phyloP scores from a whole-genome alignment of 2,113 vertebrate genomes.

The Onychostoma macrolepis region DNA sequence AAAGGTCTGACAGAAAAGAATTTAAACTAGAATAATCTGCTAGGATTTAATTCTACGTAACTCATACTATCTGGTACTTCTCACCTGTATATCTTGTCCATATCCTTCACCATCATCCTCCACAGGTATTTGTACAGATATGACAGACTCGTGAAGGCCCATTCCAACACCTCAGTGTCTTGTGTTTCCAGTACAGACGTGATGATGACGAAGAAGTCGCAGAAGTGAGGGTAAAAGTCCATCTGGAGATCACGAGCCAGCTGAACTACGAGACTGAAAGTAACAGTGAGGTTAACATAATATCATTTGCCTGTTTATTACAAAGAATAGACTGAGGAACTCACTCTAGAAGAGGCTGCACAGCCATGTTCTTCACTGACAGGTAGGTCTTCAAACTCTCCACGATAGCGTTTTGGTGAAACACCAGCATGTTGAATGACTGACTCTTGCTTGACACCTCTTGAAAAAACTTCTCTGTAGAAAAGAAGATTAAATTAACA shows the following conservation, averaged over 20 bases:
- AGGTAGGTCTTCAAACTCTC: conserved; percentile 90
- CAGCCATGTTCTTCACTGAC: conserved; percentile 82
- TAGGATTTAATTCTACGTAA: neutral
- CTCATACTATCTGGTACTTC: neutral
- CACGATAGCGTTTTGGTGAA: conserved; percentile 89
- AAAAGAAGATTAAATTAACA: conserved; percentile 34
- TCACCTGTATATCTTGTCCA: conserved; percentile 91
- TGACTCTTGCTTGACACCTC: conserved; percentile 90
- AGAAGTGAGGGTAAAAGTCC: conserved; percentile 97
- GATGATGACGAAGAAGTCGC: conserved; percentile 88
- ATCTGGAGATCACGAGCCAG: conserved; percentile 94
- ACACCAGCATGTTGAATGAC: conserved; percentile 95
- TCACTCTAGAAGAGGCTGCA: conserved; percentile 93
- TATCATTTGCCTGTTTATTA: neutral
- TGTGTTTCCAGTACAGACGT: conserved; percentile 89
- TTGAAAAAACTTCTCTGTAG: conserved; percentile 84
- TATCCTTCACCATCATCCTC: conserved; percentile 96
- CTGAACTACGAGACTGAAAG: conserved; percentile 88
- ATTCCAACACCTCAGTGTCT: conserved; percentile 92
- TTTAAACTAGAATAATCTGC: neutral
- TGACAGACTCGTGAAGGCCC: conserved; percentile 91
- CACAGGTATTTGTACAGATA: conserved; percentile 98
- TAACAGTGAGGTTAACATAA: neutral
- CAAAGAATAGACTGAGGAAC: conserved; percentile 47
- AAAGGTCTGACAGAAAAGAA: neutral